Evolutionary conservation across 2,797 vertebrate species (phyloP).

Genomic region (Semaprochilodus insignis): DNA sequence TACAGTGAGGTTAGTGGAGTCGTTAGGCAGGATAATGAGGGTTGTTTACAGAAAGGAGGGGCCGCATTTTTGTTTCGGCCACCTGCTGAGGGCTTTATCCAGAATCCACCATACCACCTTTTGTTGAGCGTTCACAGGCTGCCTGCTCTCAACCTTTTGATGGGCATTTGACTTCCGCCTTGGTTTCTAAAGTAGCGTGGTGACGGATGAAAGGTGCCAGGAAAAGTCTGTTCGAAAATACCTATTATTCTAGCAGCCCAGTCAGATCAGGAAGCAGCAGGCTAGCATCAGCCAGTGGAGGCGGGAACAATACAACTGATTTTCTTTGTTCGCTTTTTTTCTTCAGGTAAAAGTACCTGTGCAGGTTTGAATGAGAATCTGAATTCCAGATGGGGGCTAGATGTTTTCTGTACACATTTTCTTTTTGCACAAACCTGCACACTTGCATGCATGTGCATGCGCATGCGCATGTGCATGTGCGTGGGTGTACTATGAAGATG

Average conservation of each 20-base stretch:
- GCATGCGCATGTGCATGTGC: too few species aligned
- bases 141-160: conserved; percentile 15
- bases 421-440: too few species aligned
- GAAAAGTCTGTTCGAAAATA: conserved; percentile 43
- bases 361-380: too few species aligned
- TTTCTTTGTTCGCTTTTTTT: conserved; percentile 5
- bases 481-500: too few species aligned
- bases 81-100: conserved; percentile 36
- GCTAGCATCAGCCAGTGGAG: conserved; percentile 12
- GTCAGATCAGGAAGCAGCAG: conserved; percentile 25
- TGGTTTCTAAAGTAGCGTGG: conserved; percentile 27
- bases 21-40: background rate
- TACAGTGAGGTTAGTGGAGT: background rate
- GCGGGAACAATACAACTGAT: conserved; percentile 10
- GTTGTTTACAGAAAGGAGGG: conserved; percentile 32
- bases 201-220: conserved; percentile 23
- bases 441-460: too few species aligned
- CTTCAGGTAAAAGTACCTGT: background rate
- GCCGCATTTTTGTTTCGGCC: conserved; percentile 14
- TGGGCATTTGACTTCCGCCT: conserved; percentile 34
- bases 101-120: conserved; percentile 29
- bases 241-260: conserved; percentile 29
- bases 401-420: too few species aligned
- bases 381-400: too few species aligned
- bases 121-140: conserved; percentile 13